Percentiles rank a stretch among this genome's conserved stretches.
Conservation (phyloP, 2,797 vertebrate genomes). For the Xenopus petersii region DNA sequence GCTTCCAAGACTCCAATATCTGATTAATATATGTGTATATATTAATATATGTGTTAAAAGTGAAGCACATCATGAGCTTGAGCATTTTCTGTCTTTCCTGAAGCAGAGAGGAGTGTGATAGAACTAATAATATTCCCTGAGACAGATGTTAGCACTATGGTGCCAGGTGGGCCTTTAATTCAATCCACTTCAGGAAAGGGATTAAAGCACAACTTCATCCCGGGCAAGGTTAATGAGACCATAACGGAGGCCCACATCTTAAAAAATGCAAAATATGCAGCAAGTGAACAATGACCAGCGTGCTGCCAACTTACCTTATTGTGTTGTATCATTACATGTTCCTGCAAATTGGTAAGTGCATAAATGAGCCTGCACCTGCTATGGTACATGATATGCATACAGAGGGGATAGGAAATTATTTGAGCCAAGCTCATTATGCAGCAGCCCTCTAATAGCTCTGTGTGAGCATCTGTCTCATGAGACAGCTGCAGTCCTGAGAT, state of each 20-base stretch:
- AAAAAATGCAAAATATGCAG: neutral
- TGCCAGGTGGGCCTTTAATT: too few species aligned
- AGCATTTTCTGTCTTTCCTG: neutral
- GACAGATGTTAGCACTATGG: too few species aligned
- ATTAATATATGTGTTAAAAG: too few species aligned
- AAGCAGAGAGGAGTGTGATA: neutral
- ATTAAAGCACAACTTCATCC: neutral
- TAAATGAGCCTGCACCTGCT: constrained; percentile 35
- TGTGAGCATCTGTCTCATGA: neutral
- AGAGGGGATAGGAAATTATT: constrained; percentile 23
- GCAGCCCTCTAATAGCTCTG: constrained; percentile 21
- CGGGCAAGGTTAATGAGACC: neutral
- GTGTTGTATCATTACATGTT: constrained; percentile 9
- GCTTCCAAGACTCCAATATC: too few species aligned
- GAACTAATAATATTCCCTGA: too few species aligned
- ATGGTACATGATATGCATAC: constrained; percentile 19
- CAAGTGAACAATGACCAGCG: constrained; percentile 4
- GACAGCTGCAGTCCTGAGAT: constrained; percentile 26
- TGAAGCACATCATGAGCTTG: too few species aligned
- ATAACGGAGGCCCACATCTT: neutral
- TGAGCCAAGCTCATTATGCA: constrained; percentile 22
- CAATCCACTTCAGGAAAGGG: too few species aligned
- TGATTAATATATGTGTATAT: too few species aligned
- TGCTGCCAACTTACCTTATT: constrained; percentile 20
- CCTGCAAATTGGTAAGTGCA: constrained; percentile 12